Conservation (phyloP, 2,113 vertebrate species). For the Ameiurus melas region DNA sequence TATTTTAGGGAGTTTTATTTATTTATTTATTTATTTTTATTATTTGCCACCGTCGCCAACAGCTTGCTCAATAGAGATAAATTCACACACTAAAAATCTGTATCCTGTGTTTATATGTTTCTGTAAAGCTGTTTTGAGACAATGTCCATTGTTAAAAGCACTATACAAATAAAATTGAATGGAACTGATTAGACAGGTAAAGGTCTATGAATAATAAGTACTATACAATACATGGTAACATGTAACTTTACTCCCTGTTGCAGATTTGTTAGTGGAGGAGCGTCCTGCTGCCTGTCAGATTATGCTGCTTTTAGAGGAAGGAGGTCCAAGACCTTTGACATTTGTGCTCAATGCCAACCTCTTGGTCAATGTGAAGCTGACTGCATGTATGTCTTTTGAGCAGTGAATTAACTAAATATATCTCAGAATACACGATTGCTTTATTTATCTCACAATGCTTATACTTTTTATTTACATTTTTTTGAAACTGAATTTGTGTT, state of each 20-base stretch:
- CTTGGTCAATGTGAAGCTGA: constrained; percentile 86
- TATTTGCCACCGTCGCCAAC: too few relatives aligned
- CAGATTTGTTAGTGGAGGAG: constrained; percentile 82
- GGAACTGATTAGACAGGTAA: neutral
- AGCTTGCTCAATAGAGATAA: too few relatives aligned
- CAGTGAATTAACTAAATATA: neutral
- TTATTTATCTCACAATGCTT: neutral
- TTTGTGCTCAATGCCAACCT: constrained; percentile 94
- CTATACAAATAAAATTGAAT: too few relatives aligned
- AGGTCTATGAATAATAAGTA: too few relatives aligned
- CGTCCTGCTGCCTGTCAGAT: constrained; percentile 80
- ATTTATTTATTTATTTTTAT: too few relatives aligned
- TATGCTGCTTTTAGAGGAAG: constrained; percentile 77
- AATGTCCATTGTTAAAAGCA: too few relatives aligned
- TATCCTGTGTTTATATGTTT: too few relatives aligned
- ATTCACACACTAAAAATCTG: too few relatives aligned
- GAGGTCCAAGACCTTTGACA: constrained; percentile 77
- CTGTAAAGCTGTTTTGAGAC: too few relatives aligned
- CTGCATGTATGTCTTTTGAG: constrained; percentile 77
- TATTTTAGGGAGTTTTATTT: too few relatives aligned
- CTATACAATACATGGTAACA: neutral
- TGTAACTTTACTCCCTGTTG: constrained; percentile 29
- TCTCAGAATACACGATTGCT: neutral
- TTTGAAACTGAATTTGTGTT: constrained; percentile 26
- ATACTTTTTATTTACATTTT: neutral